Evolutionary conservation across 37 sponge, comb jelly and placozoan genomes (phyloP).

Genomic region (Hexactinellida sp.): DNA sequence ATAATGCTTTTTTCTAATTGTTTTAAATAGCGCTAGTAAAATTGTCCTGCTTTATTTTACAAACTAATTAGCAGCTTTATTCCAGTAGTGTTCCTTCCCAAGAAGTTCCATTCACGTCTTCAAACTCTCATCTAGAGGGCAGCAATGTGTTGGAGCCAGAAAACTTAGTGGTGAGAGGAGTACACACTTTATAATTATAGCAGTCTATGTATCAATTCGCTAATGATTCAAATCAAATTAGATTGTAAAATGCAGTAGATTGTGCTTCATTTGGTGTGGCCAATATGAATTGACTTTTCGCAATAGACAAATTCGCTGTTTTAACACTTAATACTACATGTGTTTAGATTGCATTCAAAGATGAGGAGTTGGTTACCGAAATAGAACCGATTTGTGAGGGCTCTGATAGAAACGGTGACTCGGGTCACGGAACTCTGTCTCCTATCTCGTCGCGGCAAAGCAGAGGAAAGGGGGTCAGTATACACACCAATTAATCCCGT

Average conservation of each 20-base stretch:
- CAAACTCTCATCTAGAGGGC: not conserved
- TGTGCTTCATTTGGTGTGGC: too few species aligned
- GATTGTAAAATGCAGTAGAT: too few species aligned
- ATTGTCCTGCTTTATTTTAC: not conserved
- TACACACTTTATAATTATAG: not conserved
- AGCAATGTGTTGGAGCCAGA: not conserved
- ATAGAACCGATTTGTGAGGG: not conserved
- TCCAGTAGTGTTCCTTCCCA: not conserved
- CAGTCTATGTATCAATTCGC: not conserved
- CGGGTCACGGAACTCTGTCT: too few species aligned
- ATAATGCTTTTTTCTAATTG: too few species aligned
- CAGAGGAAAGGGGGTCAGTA: too few species aligned
- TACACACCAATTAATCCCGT: too few species aligned
- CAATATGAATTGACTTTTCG: not conserved
- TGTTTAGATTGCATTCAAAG: not conserved
- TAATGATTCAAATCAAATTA: too few species aligned
- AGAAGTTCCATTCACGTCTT: not conserved
- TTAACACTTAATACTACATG: not conserved
- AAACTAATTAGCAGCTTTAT: not conserved
- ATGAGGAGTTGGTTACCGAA: not conserved
- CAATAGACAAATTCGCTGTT: not conserved
- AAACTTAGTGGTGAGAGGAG: not conserved
- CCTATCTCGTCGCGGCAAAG: too few species aligned
- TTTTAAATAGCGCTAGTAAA: too few species aligned
- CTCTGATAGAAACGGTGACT: not conserved